Conservation (phyloP, 1,140 invertebrate genomes). For the Zaprionus taronus region DNA sequence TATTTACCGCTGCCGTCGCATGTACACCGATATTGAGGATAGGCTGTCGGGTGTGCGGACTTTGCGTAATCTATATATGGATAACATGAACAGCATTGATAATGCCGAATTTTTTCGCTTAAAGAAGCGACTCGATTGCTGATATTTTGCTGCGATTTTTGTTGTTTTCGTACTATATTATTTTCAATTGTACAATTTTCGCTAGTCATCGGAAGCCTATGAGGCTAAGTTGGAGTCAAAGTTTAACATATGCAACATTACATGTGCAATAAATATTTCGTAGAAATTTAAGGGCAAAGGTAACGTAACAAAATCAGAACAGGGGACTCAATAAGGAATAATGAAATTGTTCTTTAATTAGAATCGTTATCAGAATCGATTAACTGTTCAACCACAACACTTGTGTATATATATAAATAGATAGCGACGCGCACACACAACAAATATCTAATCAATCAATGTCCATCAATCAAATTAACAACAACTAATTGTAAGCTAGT, state of each 20-base stretch:
- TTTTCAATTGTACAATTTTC: conserved; percentile 82
- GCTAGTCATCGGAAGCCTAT: conserved; percentile 52
- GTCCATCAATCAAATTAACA: conserved; percentile 24
- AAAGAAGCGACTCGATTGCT: conserved; percentile 82
- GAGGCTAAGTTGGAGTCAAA: not conserved
- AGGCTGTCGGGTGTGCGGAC: conserved; percentile 85
- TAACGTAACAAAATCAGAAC: not conserved
- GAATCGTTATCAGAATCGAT: not conserved
- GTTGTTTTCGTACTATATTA: conserved; percentile 79
- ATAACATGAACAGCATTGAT: conserved; percentile 74
- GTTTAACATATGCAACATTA: conserved; percentile 14
- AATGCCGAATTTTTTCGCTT: conserved; percentile 76
- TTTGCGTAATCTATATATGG: conserved; percentile 82
- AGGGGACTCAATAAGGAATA: not conserved
- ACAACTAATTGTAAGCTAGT: conserved; percentile 15
- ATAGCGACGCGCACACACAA: not conserved
- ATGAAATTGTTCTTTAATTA: not conserved
- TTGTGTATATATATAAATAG: not conserved
- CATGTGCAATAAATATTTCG: conserved; percentile 15
- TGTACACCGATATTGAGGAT: conserved; percentile 85
- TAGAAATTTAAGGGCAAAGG: not conserved
- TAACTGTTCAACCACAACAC: not conserved
- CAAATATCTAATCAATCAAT: conserved; percentile 1
- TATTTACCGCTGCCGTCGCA: conserved; percentile 74
- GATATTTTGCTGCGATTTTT: conserved; percentile 81